Evolutionary conservation across 2,113 vertebrate species (phyloP), one percentile per base, ranked within the genome.

Genomic region (Paramormyrops kingsleyae): DNA sequence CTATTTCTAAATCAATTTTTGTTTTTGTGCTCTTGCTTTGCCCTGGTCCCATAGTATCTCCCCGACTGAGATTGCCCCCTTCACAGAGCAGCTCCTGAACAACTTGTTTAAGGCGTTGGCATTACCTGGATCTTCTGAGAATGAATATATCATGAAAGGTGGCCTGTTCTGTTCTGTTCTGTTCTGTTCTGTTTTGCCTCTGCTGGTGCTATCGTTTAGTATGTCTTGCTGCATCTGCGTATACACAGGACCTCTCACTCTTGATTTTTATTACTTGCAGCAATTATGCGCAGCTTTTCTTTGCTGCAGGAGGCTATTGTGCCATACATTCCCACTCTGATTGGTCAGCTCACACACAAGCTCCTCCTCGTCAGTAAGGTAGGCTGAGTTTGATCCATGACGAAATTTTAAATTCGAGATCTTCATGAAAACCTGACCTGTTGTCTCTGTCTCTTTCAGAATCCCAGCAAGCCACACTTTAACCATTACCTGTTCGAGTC

Each of bases 141-240:
- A 99, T 90, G 98, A 99, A 90, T 99, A 99, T 93, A 98, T 99
- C 91, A 99, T 99, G 99, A 99, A 99, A 98, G 99, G 99, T 99
- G 94, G 77, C 53, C 31, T 24, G 53, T 56, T 56, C 17, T 59
- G n/a, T n/a, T n/a, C n/a, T 39, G 6, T 56, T 56, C 17, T 59
- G 6, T 56, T 56, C 17, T 59, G 9, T 1, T 70, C n/a, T 80
- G 46, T 31, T 39, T 12, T 24, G n/a, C 7, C 13, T 1, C 8
- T 2, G 62, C 50, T 89, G 47, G 5, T 13, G 49, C 27, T 83
- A 5, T 35, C 27, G 1, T 44, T 42, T 27, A 24, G 15, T 39
- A 5, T 74, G 62, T 49, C 59, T 35, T 49, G 12, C 62, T 66
- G 50, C 47, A 12, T 27, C 19, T 44, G 87, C 1, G 17, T 6